Conservation (phyloP, 2,113 vertebrate species). For the Pycnonotus jocosus region DNA sequence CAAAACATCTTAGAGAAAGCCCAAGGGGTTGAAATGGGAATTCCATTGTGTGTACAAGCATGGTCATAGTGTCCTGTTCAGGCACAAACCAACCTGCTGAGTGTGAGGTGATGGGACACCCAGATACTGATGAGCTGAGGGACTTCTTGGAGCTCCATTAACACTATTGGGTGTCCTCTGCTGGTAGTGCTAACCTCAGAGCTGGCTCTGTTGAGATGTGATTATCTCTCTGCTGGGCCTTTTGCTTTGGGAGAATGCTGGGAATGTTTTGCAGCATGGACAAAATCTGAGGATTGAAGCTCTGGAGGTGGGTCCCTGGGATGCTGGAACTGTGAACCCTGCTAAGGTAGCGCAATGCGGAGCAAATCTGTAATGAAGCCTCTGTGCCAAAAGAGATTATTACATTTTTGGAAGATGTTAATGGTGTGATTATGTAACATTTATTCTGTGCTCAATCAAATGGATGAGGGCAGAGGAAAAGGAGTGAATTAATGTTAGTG, state of each 20-base stretch:
- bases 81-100: neutral
- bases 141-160: neutral
- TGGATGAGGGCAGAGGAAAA: conserved; percentile 34
- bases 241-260: neutral
- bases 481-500: conserved; percentile 11
- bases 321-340: neutral
- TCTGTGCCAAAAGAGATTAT: neutral
- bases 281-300: neutral
- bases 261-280: conserved; percentile 13
- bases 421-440: neutral
- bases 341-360: neutral
- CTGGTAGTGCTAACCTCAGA: neutral
- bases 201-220: neutral
- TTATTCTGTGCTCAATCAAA: conserved; percentile 33
- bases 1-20: neutral
- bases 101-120: neutral
- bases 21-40: neutral
- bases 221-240: conserved; percentile 8
- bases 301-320: neutral
- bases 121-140: neutral
- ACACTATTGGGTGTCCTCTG: conserved; percentile 1
- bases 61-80: neutral
- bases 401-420: conserved; percentile 33
- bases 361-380: conserved; percentile 32
- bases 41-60: neutral